Evolutionary conservation across 2,888 invertebrate genomes (phyloP).

Genomic region (Sympetrum striolatum): DNA sequence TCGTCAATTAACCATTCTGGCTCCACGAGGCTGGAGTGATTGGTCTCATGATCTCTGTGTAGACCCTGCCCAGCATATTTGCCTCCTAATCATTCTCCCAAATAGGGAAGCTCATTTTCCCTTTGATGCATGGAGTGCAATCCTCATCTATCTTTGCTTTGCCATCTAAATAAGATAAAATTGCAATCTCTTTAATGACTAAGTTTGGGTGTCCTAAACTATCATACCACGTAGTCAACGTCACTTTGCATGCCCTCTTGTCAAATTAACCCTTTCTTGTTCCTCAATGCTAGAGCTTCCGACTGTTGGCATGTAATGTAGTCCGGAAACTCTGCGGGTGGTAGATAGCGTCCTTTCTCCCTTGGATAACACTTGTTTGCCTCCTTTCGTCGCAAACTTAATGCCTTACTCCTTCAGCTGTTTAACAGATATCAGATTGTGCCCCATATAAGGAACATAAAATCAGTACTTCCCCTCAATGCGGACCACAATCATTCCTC

Average conservation of each 20-base stretch:
- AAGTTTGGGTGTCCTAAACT: constrained; percentile 21
- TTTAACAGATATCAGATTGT: background rate
- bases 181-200: background rate
- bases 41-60: constrained; percentile 21
- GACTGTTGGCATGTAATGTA: background rate
- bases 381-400: background rate
- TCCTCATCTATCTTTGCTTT: background rate
- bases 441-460: background rate
- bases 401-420: background rate
- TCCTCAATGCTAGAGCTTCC: too few relatives aligned
- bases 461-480: too few relatives aligned
- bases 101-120: constrained; percentile 1
- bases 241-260: background rate
- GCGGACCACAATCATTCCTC: too few relatives aligned
- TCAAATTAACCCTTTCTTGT: too few relatives aligned
- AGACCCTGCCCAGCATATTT: constrained; percentile 1
- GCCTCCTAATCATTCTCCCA: background rate
- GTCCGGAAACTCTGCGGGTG: background rate
- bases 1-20: background rate
- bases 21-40: constrained; percentile 26
- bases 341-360: background rate
- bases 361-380: background rate
- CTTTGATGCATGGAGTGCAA: constrained; percentile 1
- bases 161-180: background rate
- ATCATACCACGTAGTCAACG: constrained; percentile 2